A percentile compares a stretch with the other conserved stretches of the same genome.
Evolutionary conservation across 2,797 vertebrate species (phyloP).

Genomic region (Scyliorhinus canicula): DNA sequence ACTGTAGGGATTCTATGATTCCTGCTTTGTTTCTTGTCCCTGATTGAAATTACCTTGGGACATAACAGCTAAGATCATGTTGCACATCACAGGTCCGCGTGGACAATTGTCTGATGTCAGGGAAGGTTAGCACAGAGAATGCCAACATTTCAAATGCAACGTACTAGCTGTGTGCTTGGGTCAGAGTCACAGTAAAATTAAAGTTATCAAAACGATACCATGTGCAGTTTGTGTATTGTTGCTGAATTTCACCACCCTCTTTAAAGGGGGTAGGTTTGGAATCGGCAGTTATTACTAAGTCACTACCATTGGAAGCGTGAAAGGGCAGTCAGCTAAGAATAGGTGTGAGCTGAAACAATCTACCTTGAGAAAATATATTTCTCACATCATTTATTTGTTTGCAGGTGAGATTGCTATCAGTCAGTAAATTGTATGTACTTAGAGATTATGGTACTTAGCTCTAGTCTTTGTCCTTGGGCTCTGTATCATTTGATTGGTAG

Average conservation of each 20-base stretch:
- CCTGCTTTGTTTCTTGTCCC: not conserved
- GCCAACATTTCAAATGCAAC: not conserved
- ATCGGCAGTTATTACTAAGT: not conserved
- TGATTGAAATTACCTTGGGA: not conserved
- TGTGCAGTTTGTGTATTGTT: not conserved
- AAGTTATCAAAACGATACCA: not conserved
- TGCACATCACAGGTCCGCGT: no score
- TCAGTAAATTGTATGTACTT: not conserved
- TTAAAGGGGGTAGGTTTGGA: not conserved
- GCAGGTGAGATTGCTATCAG: constrained; percentile 21
- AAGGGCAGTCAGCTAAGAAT: not conserved
- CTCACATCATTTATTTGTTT: constrained; percentile 20
- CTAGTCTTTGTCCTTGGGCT: constrained; percentile 23
- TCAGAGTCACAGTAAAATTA: not conserved
- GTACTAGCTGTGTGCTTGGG: not conserved
- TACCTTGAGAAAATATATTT: not conserved
- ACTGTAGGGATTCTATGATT: no score
- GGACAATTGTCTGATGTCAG: not conserved
- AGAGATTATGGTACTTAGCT: not conserved
- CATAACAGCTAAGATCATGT: not conserved
- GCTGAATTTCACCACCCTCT: no score
- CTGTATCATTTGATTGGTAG: constrained; percentile 12
- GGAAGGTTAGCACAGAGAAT: not conserved
- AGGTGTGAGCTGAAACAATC: not conserved
- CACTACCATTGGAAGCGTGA: not conserved